Conservation (phyloP, 2,888 invertebrate genomes). For the Netelia inedita region DNA sequence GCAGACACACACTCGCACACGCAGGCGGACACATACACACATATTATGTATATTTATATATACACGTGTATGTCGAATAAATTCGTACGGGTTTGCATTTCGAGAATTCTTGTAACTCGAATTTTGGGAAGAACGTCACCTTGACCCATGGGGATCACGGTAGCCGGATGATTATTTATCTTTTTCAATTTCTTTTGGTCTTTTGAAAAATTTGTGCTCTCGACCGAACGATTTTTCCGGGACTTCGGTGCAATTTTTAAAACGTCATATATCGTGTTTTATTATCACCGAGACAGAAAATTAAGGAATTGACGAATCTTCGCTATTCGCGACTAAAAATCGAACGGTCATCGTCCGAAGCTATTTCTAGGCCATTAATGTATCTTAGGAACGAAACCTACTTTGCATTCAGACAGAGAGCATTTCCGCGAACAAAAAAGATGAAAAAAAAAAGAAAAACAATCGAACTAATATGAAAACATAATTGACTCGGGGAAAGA, state of each 20-base stretch:
- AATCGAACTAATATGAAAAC: background rate
- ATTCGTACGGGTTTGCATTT: too few species aligned
- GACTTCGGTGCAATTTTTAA: background rate
- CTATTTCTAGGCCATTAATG: constrained; percentile 55
- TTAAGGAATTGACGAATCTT: too few species aligned
- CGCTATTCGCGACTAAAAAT: too few species aligned
- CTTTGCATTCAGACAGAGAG: background rate
- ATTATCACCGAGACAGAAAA: too few species aligned
- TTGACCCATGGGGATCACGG: too few species aligned
- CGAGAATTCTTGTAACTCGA: too few species aligned
- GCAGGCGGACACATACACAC: too few species aligned
- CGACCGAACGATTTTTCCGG: constrained; percentile 7
- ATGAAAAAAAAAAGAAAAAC: constrained; percentile 1
- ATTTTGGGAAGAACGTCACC: too few species aligned
- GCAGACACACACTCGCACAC: background rate
- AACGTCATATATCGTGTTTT: background rate
- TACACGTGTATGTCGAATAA: too few species aligned
- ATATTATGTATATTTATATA: too few species aligned
- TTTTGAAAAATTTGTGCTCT: constrained; percentile 40
- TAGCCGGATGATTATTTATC: background rate
- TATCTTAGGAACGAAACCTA: constrained; percentile 6
- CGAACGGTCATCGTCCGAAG: background rate
- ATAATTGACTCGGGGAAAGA: background rate
- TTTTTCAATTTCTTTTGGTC: background rate
- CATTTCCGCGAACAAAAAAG: background rate